Conservation (phyloP, 2,113 vertebrate genomes). For the Hystrix cristata region DNA sequence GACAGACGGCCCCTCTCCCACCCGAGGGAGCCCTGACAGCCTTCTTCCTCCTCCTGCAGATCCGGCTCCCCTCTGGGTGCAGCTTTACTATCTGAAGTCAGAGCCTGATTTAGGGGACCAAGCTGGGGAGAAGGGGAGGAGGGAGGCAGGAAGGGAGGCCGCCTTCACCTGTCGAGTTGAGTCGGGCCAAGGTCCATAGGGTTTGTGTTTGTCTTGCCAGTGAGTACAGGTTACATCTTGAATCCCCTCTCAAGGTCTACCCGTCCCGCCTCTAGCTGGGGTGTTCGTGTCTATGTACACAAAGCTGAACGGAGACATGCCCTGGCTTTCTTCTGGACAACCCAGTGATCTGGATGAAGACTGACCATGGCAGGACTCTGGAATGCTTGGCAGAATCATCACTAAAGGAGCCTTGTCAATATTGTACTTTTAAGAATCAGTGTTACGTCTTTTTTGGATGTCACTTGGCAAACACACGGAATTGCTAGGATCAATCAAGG, state of each 20-base stretch:
- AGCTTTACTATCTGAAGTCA: background rate
- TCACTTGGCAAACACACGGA: constrained; percentile 67
- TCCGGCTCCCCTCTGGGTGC: background rate
- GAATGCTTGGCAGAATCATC: background rate
- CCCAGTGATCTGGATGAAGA: background rate
- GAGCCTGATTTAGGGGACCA: background rate
- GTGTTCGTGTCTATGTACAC: background rate
- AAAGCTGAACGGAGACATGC: background rate
- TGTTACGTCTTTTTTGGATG: background rate
- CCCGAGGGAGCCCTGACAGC: background rate
- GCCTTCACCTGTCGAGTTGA: background rate
- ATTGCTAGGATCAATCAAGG: background rate
- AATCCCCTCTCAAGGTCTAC: background rate
- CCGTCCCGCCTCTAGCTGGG: background rate
- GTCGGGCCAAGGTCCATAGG: background rate
- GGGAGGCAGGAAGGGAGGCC: background rate
- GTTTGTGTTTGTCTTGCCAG: background rate
- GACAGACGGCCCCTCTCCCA: no score
- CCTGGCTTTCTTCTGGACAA: background rate
- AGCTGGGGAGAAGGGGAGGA: background rate
- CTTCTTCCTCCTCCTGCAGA: background rate
- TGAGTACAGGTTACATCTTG: background rate
- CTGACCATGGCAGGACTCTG: background rate
- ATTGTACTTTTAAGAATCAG: background rate
- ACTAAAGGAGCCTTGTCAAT: background rate